Conservation (phyloP, 2,797 vertebrate species). For the Enteromius fasciolatus region DNA sequence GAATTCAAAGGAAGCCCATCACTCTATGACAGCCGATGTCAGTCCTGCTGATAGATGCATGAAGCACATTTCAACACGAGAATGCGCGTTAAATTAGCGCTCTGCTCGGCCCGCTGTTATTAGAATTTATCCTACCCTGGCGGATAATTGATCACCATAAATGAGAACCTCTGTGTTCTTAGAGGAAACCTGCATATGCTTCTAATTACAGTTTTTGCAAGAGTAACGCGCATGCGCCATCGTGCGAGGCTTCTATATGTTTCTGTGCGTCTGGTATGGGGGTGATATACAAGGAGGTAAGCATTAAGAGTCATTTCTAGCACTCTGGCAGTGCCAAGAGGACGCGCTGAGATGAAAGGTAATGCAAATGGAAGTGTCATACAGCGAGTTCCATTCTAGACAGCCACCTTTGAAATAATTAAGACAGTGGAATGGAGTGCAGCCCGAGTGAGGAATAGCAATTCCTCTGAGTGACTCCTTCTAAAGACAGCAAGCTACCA, state of each 20-base stretch:
- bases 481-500: background rate
- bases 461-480: slow-evolving; percentile 17
- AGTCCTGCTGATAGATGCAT: slow-evolving; percentile 46
- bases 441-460: slow-evolving; percentile 41
- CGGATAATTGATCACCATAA: slow-evolving; percentile 30
- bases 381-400: slow-evolving; percentile 51
- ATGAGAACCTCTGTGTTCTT: background rate
- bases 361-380: slow-evolving; percentile 68
- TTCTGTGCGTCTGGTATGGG: slow-evolving; percentile 36
- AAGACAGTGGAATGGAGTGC: slow-evolving; percentile 65
- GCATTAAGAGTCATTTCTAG: slow-evolving; percentile 74
- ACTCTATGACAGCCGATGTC: slow-evolving; percentile 53
- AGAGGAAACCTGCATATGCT: background rate
- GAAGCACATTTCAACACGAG: slow-evolving; percentile 34
- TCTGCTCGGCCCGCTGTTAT: slow-evolving; percentile 47
- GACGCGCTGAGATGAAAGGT: slow-evolving; percentile 74
- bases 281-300: slow-evolving; percentile 54
- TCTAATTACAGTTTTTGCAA: background rate
- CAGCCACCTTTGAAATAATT: slow-evolving; percentile 75
- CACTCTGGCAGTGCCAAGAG: slow-evolving; percentile 69
- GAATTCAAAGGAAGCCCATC: slow-evolving; percentile 54
- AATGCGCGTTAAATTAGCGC: slow-evolving; percentile 42
- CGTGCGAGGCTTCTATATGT: slow-evolving; percentile 25
- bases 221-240: background rate
- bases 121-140: slow-evolving; percentile 37